Base-by-base conservation (phyloP, 2,888 invertebrate genomes). In the Scaptomyza caliginosa region DNA sequence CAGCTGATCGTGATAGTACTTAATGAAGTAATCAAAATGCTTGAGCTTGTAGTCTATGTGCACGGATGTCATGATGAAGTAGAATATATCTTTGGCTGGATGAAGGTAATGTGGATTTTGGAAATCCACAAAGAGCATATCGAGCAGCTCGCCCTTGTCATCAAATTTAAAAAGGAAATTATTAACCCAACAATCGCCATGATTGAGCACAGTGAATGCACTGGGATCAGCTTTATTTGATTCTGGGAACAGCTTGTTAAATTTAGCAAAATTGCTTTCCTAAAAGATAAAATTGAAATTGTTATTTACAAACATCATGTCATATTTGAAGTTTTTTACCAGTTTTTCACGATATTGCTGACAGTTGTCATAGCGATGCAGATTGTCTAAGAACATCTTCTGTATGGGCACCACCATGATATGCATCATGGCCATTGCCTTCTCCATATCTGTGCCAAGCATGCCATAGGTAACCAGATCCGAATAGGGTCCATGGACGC, bases 171-270 rank as follows among this genome's bases (percentile, higher is more conserved):
- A 90, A 26, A 90, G 84, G 3, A 90, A 56, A 58, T 90, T 90
- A 40, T 89, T 89, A 16, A 76, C 71, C 89, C 89, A 89, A 21
- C 77, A 82, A 54, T 89, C 90, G 0, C 90, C 90, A 57, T 91
- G 90, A 48, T 69, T 78, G 0, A 90, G 34, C 0, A 80, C 86
- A 75, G 82, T 87, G 3, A 90, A 89, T 2, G 85, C 84, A 3
- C 45, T 45, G 0, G 72, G 74, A 64, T 88, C 66, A 1, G 34
- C 1, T 3, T 13, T 23, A 4, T 38, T 46, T 1, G 40, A 4
- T 0, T 23, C 1, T 0, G 57, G 13, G 0, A 80, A 68, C 3
- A 46, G 6, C 0, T 81, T 60, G 2, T 39, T 3, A 3, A 78
- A 6, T 1, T 38, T 56, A 2, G 3, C 2, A 24, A 86, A 83